Evolutionary conservation across 2,113 vertebrate genomes (phyloP), one percentile per base, ranked within the genome.

Genomic region (Ceuthmochares aereus): DNA sequence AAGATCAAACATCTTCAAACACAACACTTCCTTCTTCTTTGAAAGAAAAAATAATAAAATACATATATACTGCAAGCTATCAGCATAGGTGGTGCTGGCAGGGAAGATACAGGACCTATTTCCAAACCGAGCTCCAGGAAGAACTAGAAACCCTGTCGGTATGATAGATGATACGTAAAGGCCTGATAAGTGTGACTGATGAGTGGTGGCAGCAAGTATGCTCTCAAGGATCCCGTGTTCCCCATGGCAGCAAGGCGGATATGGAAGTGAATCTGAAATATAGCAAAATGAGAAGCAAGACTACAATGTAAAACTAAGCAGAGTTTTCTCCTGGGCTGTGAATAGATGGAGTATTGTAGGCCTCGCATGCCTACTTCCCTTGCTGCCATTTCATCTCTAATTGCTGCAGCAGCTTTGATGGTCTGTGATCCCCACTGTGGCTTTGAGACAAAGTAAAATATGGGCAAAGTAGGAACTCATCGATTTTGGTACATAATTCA

Each of bases 401-500:
- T 86, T 93, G 68, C 86, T 96, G 27, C 51, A 51, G n/a, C 25
- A n/a, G 73, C 81, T 96, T 94, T 94, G 49, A 85, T 93, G 63
- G 84, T 43, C 66, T 85, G 10, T 96, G 76, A 96, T 94, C 64
- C 80, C 89, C 76, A 70, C 26, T 89, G 87, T 29, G 49, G 72
- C 81, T 93, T 68, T 91, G 84, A 96, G 90, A 96, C 10, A 14
- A 96, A 96, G 67, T 91, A 94, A 94, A 94, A 96, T 84, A 94
- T 51, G 34, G 62, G 81, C 66, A 80, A 94, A 90, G 78, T 59
- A 95, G 94, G 78, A 96, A 93, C 91, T 95, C 87, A 93, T 97
- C 3, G 30, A 96, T 97, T 97, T 83, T 79, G 67, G 90, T 97
- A 77, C 84, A 97, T 98, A 96, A 98, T 98, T 98, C 89, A 98